Percentiles rank a stretch among this genome's conserved stretches.
Evolutionary conservation across 2,113 vertebrate species (phyloP).

Genomic region (Speoplatyrhinus poulsoni): DNA sequence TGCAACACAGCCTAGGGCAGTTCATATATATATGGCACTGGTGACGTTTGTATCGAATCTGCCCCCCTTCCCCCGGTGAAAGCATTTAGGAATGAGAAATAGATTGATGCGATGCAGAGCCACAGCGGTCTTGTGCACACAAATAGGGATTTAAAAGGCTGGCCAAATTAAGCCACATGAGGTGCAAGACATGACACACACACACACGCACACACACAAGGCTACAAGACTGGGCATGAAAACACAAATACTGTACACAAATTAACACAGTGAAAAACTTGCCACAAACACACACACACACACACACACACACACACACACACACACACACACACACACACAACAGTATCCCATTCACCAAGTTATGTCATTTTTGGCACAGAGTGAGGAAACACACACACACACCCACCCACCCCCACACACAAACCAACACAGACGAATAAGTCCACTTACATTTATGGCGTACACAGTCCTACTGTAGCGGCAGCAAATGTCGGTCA

Average conservation of each 20-base stretch:
- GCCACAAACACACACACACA: slow-evolving; percentile 4
- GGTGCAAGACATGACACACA: slow-evolving; percentile 43
- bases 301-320: slow-evolving; percentile 3
- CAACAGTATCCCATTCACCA: too few species aligned
- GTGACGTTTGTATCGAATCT: slow-evolving; percentile 33
- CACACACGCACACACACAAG: slow-evolving; percentile 6
- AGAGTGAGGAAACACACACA: background rate
- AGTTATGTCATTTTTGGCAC: too few species aligned
- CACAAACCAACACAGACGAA: too few species aligned
- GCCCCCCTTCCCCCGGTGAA: slow-evolving; percentile 12
- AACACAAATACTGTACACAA: background rate
- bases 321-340: background rate
- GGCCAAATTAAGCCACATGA: slow-evolving; percentile 61
- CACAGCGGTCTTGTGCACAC: slow-evolving; percentile 31
- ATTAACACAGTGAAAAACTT: slow-evolving; percentile 9
- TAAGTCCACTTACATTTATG: too few species aligned
- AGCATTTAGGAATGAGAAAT: slow-evolving; percentile 44
- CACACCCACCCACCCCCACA: slow-evolving; percentile 20
- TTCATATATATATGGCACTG: slow-evolving; percentile 49
- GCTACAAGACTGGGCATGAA: background rate
- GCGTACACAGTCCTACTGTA: too few species aligned
- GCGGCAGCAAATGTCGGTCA: too few species aligned
- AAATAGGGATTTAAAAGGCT: slow-evolving; percentile 46
- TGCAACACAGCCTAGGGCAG: slow-evolving; percentile 38
- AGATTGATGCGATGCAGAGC: slow-evolving; percentile 39